Conservation (phyloP, 2,113 vertebrate species). For the Perccottus glenii region DNA sequence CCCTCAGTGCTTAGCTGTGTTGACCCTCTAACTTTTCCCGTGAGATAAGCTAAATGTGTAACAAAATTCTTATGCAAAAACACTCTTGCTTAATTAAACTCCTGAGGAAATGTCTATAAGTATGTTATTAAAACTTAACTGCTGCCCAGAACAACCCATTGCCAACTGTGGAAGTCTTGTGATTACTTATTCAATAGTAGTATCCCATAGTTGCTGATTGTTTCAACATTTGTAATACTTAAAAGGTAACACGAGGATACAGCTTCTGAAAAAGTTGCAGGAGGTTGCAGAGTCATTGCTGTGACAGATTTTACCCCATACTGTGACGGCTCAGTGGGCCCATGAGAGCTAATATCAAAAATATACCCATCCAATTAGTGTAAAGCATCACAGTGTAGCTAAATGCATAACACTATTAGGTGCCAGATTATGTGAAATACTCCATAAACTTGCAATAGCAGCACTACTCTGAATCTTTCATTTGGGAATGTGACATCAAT, state of each 20-base stretch:
- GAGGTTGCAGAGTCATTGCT: background rate
- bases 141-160: background rate
- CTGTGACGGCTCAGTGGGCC: background rate
- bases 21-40: too few species aligned
- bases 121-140: background rate
- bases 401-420: background rate
- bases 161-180: background rate
- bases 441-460: background rate
- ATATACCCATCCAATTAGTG: constrained; percentile 8
- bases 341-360: constrained; percentile 1
- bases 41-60: too few species aligned
- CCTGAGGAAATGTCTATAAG: background rate
- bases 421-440: background rate
- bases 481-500: background rate
- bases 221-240: background rate
- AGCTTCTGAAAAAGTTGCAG: background rate
- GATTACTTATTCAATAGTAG: background rate
- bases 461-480: background rate
- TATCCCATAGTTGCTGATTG: too few species aligned
- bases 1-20: too few species aligned
- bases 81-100: background rate
- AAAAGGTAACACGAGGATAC: background rate
- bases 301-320: background rate
- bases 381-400: background rate
- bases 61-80: too few species aligned